A percentile compares a stretch with the other conserved stretches of the same genome.
Evolutionary conservation across 2,113 vertebrate genomes (phyloP).

Genomic region (Spea bombifrons): DNA sequence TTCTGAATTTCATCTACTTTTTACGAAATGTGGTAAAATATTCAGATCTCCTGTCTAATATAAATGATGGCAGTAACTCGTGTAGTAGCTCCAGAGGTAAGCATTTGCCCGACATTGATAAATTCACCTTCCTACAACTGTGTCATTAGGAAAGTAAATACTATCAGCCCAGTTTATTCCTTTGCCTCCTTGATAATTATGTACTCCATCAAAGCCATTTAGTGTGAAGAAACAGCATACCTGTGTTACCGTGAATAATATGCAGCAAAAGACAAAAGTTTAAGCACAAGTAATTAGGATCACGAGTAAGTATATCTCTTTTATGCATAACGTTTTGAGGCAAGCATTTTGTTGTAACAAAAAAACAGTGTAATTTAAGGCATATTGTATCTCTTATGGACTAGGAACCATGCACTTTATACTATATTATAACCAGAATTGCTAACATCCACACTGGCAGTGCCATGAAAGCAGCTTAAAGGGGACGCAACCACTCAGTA

Average conservation of each 20-base stretch:
- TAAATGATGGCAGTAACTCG: conserved; percentile 2
- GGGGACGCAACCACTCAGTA: no score
- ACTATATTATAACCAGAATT: no score
- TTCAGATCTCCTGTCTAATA: conserved; percentile 20
- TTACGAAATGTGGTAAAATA: conserved; percentile 28
- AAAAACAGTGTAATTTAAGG: no score
- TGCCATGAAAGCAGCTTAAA: no score
- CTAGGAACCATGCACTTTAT: no score
- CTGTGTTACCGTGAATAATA: conserved; percentile 11
- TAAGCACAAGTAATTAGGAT: background rate
- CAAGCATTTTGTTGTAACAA: no score
- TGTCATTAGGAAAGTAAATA: conserved; percentile 50
- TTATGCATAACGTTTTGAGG: no score
- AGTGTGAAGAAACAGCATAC: background rate
- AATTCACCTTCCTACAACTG: conserved; percentile 6
- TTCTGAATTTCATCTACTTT: background rate
- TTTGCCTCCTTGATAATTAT: conserved; percentile 77
- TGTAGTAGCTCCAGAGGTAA: background rate
- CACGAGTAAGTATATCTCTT: no score
- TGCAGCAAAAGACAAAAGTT: background rate
- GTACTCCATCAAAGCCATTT: conserved; percentile 25
- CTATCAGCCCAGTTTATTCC: conserved; percentile 63
- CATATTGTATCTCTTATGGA: no score
- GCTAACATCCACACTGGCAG: no score
- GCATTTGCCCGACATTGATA: conserved; percentile 29